Base-by-base conservation (phyloP, 2,888 invertebrate species). In the Charanyca ferruginea region DNA sequence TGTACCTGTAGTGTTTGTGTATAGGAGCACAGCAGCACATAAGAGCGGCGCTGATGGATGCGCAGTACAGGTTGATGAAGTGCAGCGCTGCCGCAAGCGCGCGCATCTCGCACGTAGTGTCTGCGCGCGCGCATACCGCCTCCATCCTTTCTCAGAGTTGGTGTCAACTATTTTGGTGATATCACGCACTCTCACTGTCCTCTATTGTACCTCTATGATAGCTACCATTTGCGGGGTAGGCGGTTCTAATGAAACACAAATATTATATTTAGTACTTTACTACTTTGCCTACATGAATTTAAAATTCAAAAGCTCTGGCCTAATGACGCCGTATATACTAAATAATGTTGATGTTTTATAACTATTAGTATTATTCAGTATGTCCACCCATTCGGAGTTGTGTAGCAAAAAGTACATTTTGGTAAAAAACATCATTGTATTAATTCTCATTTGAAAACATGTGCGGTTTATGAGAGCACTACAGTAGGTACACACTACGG, bases 31-130 rank as follows among this genome's bases (percentile, higher is more conserved):
- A 95, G 88, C 94, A 94, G 80, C 90, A 94, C 74, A 94, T 89
- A 71, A 94, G 91, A 4, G 91, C 93, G 4, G 93, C 91, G 51
- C 92, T 89, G 71, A 94, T 88, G 70, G 90, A 85, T 28, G 93
- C 93, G 85, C 94, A 95, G 90, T 95, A 94, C 32, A 95, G 89
- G 74, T 94, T 94, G 77, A 95, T 84, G 18, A 90, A 87, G 79
- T 95, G 94, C 79, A 95, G 87, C 55, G 93, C 91, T 3, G 91
- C 94, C 7, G 89, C 80, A 66, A 95, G 85, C 54, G 91, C 94
- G 72, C 89, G 89, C 81, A 87, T 84, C 66, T 87, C 89, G 77
- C 95, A 95, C 42, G 82, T 83, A 8, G 70, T 71, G 63, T 90
- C 91, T 47, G 83, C 89, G 71, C 81, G 87, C 47, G 79, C 85